Evolutionary conservation across 1,140 invertebrate species (phyloP).

Genomic region (Acromyrmex heyeri): DNA sequence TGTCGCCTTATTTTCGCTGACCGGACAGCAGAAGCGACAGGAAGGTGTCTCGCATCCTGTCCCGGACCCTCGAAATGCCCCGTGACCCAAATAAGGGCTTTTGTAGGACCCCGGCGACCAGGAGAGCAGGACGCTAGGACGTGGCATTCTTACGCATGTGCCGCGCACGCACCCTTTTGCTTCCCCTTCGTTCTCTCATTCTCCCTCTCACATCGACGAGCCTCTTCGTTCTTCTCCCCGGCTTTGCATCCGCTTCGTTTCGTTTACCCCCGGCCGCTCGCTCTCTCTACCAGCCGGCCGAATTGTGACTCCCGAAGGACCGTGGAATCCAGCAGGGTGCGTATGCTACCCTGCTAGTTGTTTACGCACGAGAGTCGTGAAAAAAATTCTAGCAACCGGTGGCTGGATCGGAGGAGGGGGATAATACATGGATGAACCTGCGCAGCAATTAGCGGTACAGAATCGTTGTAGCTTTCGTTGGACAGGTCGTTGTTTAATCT

Average conservation of each 20-base stretch:
- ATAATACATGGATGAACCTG: conserved; percentile 50
- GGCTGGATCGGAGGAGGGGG: conserved; percentile 20
- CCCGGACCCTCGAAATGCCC: conserved; percentile 74
- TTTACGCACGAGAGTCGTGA: conserved; percentile 83
- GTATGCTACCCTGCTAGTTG: conserved; percentile 86
- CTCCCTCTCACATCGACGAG: conserved; percentile 19
- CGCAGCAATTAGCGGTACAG: neutral
- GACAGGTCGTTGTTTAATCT: neutral
- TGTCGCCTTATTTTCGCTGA: conserved; percentile 85
- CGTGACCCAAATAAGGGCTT: conserved; percentile 87
- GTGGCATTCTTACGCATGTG: conserved; percentile 72
- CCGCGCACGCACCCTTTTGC: conserved; percentile 66
- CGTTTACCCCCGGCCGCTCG: neutral
- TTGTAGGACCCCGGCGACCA: conserved; percentile 85
- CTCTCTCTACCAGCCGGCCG: conserved; percentile 57
- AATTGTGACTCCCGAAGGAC: conserved; percentile 70
- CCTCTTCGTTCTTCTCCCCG: conserved; percentile 47
- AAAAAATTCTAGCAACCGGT: conserved; percentile 70
- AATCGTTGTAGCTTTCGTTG: neutral
- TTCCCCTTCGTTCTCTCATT: conserved; percentile 8
- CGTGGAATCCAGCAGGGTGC: conserved; percentile 75
- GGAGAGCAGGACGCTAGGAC: conserved; percentile 79
- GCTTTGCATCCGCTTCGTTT: conserved; percentile 28
- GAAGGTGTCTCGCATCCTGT: conserved; percentile 71
- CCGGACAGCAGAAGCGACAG: conserved; percentile 78